Percentiles rank a stretch among this genome's conserved stretches.
phyloP scores from a whole-genome alignment of 2,888 invertebrate genomes.

The Herminia tarsipennalis region DNA sequence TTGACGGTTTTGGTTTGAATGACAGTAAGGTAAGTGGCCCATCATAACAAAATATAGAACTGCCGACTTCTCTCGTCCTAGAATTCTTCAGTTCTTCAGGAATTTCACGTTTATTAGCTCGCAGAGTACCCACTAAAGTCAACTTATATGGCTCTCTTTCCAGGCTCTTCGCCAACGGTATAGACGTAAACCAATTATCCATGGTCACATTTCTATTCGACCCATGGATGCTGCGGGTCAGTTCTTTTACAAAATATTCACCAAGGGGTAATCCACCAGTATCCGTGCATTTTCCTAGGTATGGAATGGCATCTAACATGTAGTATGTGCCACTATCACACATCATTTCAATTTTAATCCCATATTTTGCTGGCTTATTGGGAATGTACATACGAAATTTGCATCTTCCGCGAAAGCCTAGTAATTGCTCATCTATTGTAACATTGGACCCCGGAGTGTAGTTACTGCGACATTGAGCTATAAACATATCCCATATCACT shows the following conservation, averaged over 20 bases:
- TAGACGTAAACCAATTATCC: conserved; percentile 57
- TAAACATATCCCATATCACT: conserved; percentile 23
- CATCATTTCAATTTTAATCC: conserved; percentile 50
- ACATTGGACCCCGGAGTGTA: conserved; percentile 23
- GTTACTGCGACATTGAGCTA: conserved; percentile 10
- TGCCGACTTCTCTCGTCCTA: conserved; percentile 34
- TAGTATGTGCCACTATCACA: conserved; percentile 46
- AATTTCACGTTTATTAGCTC: conserved; percentile 48
- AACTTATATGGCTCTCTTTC: conserved; percentile 49
- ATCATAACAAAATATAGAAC: conserved; percentile 45
- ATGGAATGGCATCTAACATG: conserved; percentile 51
- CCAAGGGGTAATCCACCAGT: conserved; percentile 37
- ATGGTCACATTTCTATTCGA: conserved; percentile 24
- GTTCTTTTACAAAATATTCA: conserved; percentile 32
- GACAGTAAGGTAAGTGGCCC: conserved; percentile 45
- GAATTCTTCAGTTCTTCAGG: conserved; percentile 36
- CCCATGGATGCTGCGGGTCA: conserved; percentile 27
- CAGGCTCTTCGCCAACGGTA: conserved; percentile 45
- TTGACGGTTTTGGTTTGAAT: conserved; percentile 39
- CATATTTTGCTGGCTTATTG: conserved; percentile 51
- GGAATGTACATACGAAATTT: conserved; percentile 48
- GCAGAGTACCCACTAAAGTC: conserved; percentile 49
- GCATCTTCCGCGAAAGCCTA: conserved; percentile 29
- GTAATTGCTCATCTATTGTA: conserved; percentile 32
- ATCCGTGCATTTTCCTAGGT: conserved; percentile 43